phyloP scores from a whole-genome alignment of 1,140 invertebrate genomes.

The Drosophila azteca region DNA sequence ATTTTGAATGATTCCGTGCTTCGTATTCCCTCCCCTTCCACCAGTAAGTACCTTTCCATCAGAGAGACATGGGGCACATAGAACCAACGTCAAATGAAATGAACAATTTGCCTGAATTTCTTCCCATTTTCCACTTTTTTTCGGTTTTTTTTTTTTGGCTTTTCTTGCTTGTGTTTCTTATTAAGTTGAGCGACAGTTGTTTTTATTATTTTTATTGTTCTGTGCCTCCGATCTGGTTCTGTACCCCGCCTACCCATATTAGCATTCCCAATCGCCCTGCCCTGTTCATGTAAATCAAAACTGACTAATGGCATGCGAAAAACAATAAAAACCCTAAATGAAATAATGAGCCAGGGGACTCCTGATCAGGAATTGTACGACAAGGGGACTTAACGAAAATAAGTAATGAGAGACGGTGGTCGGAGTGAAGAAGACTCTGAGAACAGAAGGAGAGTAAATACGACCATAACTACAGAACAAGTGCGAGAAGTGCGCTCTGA shows the following conservation, averaged over 20 bases:
- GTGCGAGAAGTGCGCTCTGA: background rate
- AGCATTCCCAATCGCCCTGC: constrained; percentile 8
- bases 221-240: constrained; percentile 10
- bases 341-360: constrained; percentile 74
- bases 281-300: constrained; percentile 71
- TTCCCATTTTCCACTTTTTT: constrained; percentile 25
- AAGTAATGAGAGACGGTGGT: background rate
- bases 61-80: background rate
- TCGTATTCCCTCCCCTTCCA: background rate
- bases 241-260: constrained; percentile 3
- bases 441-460: background rate
- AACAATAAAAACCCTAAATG: constrained; percentile 80
- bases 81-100: constrained; percentile 49
- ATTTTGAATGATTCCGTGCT: constrained; percentile 70
- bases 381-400: background rate
- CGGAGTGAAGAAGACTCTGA: background rate
- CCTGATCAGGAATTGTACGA: background rate
- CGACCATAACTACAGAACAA: too few species aligned
- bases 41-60: constrained; percentile 30
- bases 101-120: constrained; percentile 48
- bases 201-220: constrained; percentile 78
- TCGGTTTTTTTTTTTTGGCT: constrained; percentile 12
- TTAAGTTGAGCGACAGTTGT: constrained; percentile 80
- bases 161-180: constrained; percentile 54
- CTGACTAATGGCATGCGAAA: constrained; percentile 81